Percentiles rank a stretch among this genome's conserved stretches.
phyloP scores from a whole-genome alignment of 1,140 invertebrate species.

The Drosophila seguyi region DNA sequence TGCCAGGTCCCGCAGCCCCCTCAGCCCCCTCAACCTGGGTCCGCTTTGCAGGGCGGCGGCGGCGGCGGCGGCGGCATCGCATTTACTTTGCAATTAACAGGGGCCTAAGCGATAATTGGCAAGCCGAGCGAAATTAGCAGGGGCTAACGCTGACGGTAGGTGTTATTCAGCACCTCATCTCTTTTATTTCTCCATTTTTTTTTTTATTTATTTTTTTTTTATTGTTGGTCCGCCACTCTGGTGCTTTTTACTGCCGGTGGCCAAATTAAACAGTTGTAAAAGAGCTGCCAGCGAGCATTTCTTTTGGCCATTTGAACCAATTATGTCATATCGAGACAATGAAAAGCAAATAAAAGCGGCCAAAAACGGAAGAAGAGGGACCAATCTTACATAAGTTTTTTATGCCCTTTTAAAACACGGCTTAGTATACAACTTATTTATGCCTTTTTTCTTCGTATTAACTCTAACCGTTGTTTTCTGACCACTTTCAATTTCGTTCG shows the following conservation, averaged over 20 bases:
- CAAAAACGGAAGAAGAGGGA: conserved; percentile 37
- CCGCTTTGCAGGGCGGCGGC: conserved; percentile 18
- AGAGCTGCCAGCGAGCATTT: conserved; percentile 29
- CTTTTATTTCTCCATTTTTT: conserved; percentile 18
- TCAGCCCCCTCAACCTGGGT: neutral
- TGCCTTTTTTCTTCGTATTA: conserved; percentile 31
- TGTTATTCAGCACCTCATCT: conserved; percentile 42
- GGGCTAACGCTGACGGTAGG: conserved; percentile 38
- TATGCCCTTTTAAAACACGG: conserved; percentile 57
- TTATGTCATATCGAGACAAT: conserved; percentile 63
- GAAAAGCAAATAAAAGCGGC: conserved; percentile 24
- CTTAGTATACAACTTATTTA: conserved; percentile 53
- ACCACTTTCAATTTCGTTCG: conserved; percentile 50
- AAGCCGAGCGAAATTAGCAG: conserved; percentile 33
- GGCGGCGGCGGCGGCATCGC: conserved; percentile 27
- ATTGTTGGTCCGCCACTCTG: neutral
- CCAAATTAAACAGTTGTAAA: conserved; percentile 47
- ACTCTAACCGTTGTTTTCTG: conserved; percentile 12
- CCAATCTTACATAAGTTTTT: conserved; percentile 31
- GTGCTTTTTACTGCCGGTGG: conserved; percentile 17
- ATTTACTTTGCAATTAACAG: conserved; percentile 57
- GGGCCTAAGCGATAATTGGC: conserved; percentile 55
- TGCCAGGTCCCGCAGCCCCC: neutral
- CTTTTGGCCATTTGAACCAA: conserved; percentile 44
- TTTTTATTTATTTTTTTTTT: too few species aligned